Conservation (phyloP, 2,888 invertebrate species). For the Paralinhomoeus sp. region DNA sequence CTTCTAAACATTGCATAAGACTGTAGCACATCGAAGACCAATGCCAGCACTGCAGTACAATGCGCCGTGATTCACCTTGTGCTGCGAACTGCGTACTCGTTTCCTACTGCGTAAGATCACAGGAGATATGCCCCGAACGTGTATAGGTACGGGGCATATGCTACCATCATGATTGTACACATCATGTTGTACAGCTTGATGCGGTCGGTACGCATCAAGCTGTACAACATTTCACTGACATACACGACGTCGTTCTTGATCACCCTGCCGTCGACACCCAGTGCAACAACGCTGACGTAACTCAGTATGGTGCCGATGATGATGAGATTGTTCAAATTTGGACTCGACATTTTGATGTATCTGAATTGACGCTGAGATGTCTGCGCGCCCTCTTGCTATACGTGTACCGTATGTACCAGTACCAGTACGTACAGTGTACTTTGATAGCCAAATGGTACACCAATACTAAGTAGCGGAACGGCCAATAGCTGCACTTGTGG, state of each 20-base stretch:
- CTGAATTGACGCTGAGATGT: too few relatives aligned
- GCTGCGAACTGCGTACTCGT: too few relatives aligned
- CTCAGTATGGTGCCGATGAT: conserved; percentile 91
- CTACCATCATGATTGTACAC: conserved; percentile 85
- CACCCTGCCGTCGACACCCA: conserved; percentile 76
- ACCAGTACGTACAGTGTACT: not conserved
- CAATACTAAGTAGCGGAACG: not conserved
- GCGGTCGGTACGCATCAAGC: conserved; percentile 99
- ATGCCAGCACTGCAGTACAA: too few relatives aligned
- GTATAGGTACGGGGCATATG: too few relatives aligned
- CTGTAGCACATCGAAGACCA: too few relatives aligned
- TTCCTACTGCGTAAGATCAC: too few relatives aligned
- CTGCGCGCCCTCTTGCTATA: too few relatives aligned
- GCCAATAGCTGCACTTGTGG: not conserved
- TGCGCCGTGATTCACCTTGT: too few relatives aligned
- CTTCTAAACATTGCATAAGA: too few relatives aligned
- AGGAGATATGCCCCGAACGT: too few relatives aligned
- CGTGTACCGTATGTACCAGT: not conserved
- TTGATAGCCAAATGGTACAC: not conserved
- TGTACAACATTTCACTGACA: too few relatives aligned
- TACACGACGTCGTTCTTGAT: conserved; percentile 58
- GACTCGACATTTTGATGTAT: conserved; percentile 98
- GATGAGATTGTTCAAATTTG: conserved; percentile 89
- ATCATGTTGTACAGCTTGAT: conserved; percentile 94
- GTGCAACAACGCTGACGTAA: conserved; percentile 76